A percentile compares a stretch with the other conserved stretches of the same genome.
Conservation (phyloP, 2,888 invertebrate genomes). For the Lomographa bimaculata region DNA sequence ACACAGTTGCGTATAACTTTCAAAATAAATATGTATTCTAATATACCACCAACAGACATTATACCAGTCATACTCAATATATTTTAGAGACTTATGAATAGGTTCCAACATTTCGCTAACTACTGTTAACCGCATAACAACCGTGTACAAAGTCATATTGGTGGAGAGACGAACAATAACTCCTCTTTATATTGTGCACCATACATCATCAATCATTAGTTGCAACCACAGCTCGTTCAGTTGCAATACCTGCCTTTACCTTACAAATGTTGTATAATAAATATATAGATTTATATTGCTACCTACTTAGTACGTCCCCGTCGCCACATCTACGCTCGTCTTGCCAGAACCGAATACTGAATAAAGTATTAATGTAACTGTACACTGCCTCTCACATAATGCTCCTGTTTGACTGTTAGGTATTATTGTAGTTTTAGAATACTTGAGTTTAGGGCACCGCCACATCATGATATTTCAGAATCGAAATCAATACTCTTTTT, state of each 20-base stretch:
- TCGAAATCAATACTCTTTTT: constrained; percentile 17
- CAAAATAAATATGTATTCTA: too few species aligned
- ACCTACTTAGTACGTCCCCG: constrained; percentile 15
- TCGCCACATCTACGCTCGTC: constrained; percentile 24
- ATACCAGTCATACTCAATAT: too few species aligned
- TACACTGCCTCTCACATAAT: constrained; percentile 20
- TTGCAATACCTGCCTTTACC: constrained; percentile 9
- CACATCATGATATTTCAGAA: constrained; percentile 29
- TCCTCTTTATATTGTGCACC: constrained; percentile 4
- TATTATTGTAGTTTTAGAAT: constrained; percentile 17
- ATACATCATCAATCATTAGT: constrained; percentile 16
- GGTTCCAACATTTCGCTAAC: constrained; percentile 7
- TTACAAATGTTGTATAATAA: background rate
- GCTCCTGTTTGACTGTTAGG: constrained; percentile 21
- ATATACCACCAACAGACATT: too few species aligned
- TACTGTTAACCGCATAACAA: constrained; percentile 11
- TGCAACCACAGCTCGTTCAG: constrained; percentile 14
- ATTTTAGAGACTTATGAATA: constrained; percentile 14
- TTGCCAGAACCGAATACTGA: constrained; percentile 30
- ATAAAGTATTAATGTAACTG: constrained; percentile 12
- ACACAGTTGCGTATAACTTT: too few species aligned
- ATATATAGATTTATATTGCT: background rate
- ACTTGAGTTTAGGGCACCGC: constrained; percentile 16
- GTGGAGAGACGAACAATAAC: constrained; percentile 11
- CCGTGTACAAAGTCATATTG: constrained; percentile 14